These are phyloP conservation scores for Amblyornis subalaris DNA, from an alignment of 2,113 vertebrate species.

Conservation along the genomic window DNA sequence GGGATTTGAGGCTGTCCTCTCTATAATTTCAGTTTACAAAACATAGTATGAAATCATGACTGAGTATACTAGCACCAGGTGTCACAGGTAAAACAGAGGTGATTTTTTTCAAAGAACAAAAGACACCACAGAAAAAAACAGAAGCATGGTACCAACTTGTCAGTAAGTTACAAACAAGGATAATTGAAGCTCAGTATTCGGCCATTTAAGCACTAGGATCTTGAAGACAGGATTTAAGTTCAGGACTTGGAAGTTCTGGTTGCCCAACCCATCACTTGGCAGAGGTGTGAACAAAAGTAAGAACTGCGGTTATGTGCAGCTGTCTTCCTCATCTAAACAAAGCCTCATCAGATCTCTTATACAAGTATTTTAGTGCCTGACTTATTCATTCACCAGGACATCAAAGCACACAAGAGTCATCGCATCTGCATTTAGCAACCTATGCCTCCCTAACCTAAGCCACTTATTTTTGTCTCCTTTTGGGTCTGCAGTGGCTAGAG, in stretches of 20 bases:
- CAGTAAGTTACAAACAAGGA: not conserved
- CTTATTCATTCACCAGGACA: not conserved
- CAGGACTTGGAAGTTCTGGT: not conserved
- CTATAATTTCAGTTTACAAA: not conserved
- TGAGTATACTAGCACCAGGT: rapidly evolving
- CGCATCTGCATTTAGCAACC: not conserved
- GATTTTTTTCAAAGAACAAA: not conserved
- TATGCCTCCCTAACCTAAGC: not conserved
- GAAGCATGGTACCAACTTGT: rapidly evolving
- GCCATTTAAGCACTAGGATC: not conserved
- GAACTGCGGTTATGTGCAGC: not conserved
- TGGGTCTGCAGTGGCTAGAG: not conserved
- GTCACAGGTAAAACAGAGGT: not conserved
- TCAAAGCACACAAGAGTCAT: not conserved
- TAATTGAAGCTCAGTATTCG: not conserved
- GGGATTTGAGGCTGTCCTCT: not conserved
- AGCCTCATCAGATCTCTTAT: not conserved
- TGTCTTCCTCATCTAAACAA: not conserved
- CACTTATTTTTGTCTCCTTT: not conserved
- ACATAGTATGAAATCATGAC: not conserved
- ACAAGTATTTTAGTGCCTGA: not conserved
- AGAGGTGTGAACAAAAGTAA: not conserved
- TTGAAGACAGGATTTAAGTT: not conserved
- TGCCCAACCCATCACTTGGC: not conserved
- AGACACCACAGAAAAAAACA: not conserved